Base-by-base conservation (phyloP, 2,888 invertebrate genomes). In the Eristalinus sepulchralis region DNA sequence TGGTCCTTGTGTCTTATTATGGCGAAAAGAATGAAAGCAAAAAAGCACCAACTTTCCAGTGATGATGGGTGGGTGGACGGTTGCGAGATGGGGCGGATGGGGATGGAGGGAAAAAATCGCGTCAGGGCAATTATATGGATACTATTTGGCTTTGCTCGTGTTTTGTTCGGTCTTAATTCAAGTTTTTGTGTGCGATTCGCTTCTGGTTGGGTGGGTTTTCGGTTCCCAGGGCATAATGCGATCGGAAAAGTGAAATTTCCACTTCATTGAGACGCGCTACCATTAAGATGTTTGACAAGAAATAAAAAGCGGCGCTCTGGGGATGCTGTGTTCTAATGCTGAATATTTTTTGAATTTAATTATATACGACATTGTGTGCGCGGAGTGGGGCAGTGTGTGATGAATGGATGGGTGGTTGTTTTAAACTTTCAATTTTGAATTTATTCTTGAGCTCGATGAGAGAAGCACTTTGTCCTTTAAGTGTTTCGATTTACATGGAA, bases 201-300 rank as follows among this genome's bases (percentile, higher is more conserved):
- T 85, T 82, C 81, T 66, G 64, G 72, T 64, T 78, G 81, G 55
- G 70, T 73, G 64, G 62, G 57, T 60, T 81, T 78, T 73, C 20
- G 60, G 81, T 72, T 85, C 77, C 22, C 39, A 70, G 24, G 66
- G 39, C 70, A 59, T 85, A 85, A 85, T 85, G 68, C 77, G 77
- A 82, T 82, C 81, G 53, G 85, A 85, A 85, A 80, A 85, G 85
- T 72, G 24, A 73, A 85, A 85, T 82, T 81, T 85, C 77, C 81
- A 82, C 77, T 78, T 82, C 67, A 81, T 82, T 78, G 82, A 72
- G 63, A 73, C 78, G 64, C 67, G 64, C 67, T 67, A 81, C 77
- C 76, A 71, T 70, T n/a, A 67, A 27, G 62, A 76, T n/a, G 27
- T 63, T 72, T 68, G n/a, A 55, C 75, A 66, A 68, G 59, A 59